Evolutionary conservation across 30 jellyfish, hydroid and myxozoan species (phyloP), one percentile per base, ranked within the genome.

Genomic region (Chironex yamaguchii): DNA sequence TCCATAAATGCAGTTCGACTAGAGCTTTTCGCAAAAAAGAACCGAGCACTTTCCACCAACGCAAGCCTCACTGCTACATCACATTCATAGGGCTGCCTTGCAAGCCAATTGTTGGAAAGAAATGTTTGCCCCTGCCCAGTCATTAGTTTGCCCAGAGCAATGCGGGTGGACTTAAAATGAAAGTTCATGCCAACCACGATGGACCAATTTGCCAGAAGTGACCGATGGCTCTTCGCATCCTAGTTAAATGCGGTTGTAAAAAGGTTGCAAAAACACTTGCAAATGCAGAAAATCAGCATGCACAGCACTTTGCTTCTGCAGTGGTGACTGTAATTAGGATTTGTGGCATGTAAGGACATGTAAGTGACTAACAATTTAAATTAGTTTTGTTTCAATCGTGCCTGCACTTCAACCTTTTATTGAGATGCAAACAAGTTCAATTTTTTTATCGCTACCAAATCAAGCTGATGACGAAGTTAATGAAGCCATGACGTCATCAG

Each of bases 181-280:
- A 65, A 52, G 54, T 65, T 49, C 3, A 13, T 69, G 83, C 68
- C 72, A 69, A 33, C 83, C 83, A 29, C 23, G 71, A 34, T 69
- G 83, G 83, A 69, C 83, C 12, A 36, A 30, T 69, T 34, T 69
- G 12, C 73, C 83, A 71, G 85, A 71, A 71, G 85, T 71, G 36
- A 71, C 71, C 36, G 85, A 34, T 30, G n/a, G 71, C 85, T 71
- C 29, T 71, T 42, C 9, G 75, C 73, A 71, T 71, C 71, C 85
- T 71, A 30, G 85, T 71, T 17, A 71, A 71, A 36, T 71, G 85
- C 24, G 71, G 71, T 30, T 71, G 85, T 33, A 71, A 71, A 65
- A 71, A 49, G 85, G 85, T 24, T 71, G 85, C 85, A 71, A 71
- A 49, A 71, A 71, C 21, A 71, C 85, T 24, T 28, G 83, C 76